These are phyloP conservation scores for Proteles cristata DNA, from an alignment of 2,113 vertebrate genomes.

Conservation along the genomic window DNA sequence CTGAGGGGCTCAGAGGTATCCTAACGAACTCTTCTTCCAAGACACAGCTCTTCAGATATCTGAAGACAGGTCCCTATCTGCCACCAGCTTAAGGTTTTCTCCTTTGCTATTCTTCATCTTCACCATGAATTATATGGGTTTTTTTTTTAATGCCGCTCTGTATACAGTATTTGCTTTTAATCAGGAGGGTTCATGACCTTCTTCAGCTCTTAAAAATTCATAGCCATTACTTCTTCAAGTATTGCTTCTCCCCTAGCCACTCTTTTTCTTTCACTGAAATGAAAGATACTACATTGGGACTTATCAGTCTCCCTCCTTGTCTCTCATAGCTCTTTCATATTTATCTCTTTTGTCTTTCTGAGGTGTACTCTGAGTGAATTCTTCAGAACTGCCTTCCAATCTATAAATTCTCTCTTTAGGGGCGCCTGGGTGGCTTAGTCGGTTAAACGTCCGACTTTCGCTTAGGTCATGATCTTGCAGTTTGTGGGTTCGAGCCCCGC, in stretches of 20 bases:
- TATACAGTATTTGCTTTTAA: neutral
- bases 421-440: too few species aligned
- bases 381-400: neutral
- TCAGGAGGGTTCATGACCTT: neutral
- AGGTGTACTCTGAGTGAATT: neutral
- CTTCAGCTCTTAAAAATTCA: neutral
- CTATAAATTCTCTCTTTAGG: constrained; percentile 14
- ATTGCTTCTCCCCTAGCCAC: neutral
- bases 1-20: neutral
- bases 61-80: neutral
- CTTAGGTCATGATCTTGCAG: too few species aligned
- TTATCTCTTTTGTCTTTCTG: neutral
- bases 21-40: neutral
- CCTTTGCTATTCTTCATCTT: neutral
- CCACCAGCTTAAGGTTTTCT: neutral
- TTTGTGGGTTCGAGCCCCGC: too few species aligned
- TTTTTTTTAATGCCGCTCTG: neutral
- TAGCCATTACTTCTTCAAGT: neutral
- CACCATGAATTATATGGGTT: neutral
- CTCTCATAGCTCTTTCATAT: neutral
- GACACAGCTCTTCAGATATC: neutral
- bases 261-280: neutral
- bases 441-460: too few species aligned
- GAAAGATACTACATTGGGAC: neutral
- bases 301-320: neutral